These are phyloP conservation scores for Sitobion miscanthi DNA, from an alignment of 1,140 invertebrate species.

Conservation along the genomic window DNA sequence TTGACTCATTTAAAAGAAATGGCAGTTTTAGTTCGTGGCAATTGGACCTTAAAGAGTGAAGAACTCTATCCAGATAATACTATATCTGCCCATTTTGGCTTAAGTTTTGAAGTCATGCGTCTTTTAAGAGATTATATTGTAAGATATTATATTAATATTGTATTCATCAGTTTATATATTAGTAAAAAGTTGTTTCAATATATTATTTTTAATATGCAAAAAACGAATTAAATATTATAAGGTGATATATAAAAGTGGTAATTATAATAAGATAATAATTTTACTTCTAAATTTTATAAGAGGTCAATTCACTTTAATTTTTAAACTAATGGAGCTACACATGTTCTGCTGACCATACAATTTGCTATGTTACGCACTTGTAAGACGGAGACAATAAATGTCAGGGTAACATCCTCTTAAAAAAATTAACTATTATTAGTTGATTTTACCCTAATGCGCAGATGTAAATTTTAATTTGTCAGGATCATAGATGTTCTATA, in stretches of 20 bases:
- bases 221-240: neutral
- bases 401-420: too few relatives aligned
- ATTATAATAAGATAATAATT: neutral
- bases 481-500: neutral
- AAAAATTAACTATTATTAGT: too few relatives aligned
- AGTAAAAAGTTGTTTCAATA: neutral
- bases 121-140: slow-evolving; percentile 39
- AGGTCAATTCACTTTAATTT: too few relatives aligned
- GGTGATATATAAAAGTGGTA: neutral
- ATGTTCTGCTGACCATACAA: too few relatives aligned
- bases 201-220: neutral
- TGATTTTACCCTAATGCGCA: too few relatives aligned
- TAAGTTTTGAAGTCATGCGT: slow-evolving; percentile 18
- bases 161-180: neutral
- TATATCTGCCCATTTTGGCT: slow-evolving; percentile 32
- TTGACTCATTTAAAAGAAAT: slow-evolving; percentile 22
- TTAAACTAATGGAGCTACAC: too few relatives aligned
- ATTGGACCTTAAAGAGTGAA: slow-evolving; percentile 46
- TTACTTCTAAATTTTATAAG: too few relatives aligned
- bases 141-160: slow-evolving; percentile 11
- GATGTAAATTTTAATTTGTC: neutral
- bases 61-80: slow-evolving; percentile 32
- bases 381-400: too few relatives aligned
- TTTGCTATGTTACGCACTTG: too few relatives aligned
- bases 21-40: neutral